Percentiles rank a stretch among this genome's conserved stretches.
These are phyloP conservation scores for Heliconius aoede DNA, from an alignment of 2,888 invertebrate species.

Conservation along the genomic window DNA sequence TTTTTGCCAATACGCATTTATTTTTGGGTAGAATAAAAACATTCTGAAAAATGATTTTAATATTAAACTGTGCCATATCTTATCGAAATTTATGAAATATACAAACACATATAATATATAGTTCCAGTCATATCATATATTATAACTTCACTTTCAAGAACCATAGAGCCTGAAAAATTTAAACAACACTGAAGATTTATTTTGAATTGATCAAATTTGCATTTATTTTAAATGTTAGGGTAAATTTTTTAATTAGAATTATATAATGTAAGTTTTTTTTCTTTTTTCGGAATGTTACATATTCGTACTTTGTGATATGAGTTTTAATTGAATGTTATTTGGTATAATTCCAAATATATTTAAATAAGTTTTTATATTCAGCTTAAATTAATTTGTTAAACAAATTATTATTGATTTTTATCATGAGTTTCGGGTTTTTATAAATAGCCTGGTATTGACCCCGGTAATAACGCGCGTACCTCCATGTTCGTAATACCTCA, in stretches of 20 bases:
- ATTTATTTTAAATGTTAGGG: slow-evolving; percentile 73
- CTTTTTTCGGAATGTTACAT: slow-evolving; percentile 70
- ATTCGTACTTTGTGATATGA: slow-evolving; percentile 81
- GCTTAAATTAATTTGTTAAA: slow-evolving; percentile 54
- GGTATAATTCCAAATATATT: slow-evolving; percentile 64
- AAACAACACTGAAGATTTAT: slow-evolving; percentile 51
- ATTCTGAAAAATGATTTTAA: slow-evolving; percentile 52
- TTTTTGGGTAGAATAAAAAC: slow-evolving; percentile 62
- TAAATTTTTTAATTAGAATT: slow-evolving; percentile 60
- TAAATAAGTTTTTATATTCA: slow-evolving; percentile 61
- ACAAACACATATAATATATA: slow-evolving; percentile 8
- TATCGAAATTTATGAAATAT: slow-evolving; percentile 41
- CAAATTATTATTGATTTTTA: slow-evolving; percentile 43
- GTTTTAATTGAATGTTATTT: slow-evolving; percentile 71
- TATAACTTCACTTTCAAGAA: neutral
- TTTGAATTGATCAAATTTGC: slow-evolving; percentile 58
- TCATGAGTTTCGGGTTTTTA: slow-evolving; percentile 39
- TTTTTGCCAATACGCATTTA: slow-evolving; percentile 70
- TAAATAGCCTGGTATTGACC: slow-evolving; percentile 52
- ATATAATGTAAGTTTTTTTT: slow-evolving; percentile 53
- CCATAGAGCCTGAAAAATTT: slow-evolving; percentile 7
- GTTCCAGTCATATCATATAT: slow-evolving; percentile 13
- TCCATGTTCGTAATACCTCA: slow-evolving; percentile 78
- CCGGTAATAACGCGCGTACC: slow-evolving; percentile 67
- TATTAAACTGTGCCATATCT: slow-evolving; percentile 66